A percentile compares a stretch with the other conserved stretches of the same genome.
These are phyloP conservation scores for Rhabdomys dilectus DNA, from an alignment of 2,113 vertebrate species.

Conservation along the genomic window DNA sequence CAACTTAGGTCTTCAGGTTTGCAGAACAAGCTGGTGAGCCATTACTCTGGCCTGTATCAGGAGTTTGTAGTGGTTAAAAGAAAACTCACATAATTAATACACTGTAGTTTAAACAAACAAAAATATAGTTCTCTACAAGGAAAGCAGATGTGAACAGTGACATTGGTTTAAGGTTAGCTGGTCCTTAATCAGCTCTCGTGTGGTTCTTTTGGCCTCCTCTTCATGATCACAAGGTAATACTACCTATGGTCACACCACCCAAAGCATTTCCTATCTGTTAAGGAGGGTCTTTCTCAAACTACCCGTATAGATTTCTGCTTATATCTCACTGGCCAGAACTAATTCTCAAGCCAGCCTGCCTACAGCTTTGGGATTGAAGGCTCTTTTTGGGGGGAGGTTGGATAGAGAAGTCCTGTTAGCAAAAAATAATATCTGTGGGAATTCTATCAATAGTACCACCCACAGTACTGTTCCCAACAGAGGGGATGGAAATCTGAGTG, in stretches of 20 bases:
- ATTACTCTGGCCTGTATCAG: too few relatives aligned
- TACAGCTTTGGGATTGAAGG: neutral
- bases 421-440: neutral
- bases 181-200: neutral
- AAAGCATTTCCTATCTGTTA: neutral
- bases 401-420: neutral
- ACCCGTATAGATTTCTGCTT: neutral
- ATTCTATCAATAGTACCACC: neutral
- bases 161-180: neutral
- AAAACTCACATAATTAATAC: neutral
- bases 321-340: neutral
- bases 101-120: slow-evolving; percentile 12
- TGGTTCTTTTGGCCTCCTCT: neutral
- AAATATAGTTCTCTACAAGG: neutral
- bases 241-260: neutral
- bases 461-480: neutral
- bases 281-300: neutral
- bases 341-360: neutral
- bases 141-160: neutral
- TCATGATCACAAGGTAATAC: neutral
- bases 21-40: neutral
- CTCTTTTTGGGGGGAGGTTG: neutral
- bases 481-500: neutral
- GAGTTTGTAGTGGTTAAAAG: neutral
- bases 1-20: neutral